A percentile compares a stretch with the other conserved stretches of the same genome.
Conservation (phyloP, 2,888 invertebrate species). For the Timandra comae region DNA sequence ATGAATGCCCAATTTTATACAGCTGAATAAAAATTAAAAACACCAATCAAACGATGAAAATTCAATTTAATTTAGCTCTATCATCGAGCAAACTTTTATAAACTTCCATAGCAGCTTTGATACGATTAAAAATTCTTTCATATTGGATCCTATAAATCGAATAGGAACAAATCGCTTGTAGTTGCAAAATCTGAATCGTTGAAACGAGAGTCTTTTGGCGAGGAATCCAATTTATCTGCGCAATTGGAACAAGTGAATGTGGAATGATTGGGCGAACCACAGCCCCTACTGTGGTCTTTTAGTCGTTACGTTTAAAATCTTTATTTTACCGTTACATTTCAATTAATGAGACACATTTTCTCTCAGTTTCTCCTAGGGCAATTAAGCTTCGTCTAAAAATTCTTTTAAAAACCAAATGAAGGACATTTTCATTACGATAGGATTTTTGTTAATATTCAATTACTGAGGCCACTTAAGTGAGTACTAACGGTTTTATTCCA, state of each 20-base stretch:
- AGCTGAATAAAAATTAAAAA: too few species aligned
- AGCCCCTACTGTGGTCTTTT: conserved; percentile 17
- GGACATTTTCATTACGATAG: too few species aligned
- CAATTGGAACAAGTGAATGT: conserved; percentile 35
- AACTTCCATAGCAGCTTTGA: conserved; percentile 5
- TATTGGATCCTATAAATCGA: conserved; percentile 16
- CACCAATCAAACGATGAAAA: not conserved
- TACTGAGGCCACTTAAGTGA: too few species aligned
- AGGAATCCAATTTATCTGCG: conserved; percentile 38
- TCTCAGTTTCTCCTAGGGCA: too few species aligned
- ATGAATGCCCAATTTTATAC: too few species aligned
- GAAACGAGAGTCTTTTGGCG: conserved; percentile 38
- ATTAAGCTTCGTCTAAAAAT: too few species aligned
- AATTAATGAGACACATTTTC: too few species aligned
- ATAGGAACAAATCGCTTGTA: conserved; percentile 33
- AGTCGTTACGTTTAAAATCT: too few species aligned
- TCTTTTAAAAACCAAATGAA: too few species aligned
- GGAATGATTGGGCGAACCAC: conserved; percentile 33
- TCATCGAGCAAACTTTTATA: not conserved
- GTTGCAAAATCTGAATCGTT: conserved; percentile 39
- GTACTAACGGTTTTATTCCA: too few species aligned
- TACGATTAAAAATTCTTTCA: conserved; percentile 24
- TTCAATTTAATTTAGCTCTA: not conserved
- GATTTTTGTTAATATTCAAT: too few species aligned
- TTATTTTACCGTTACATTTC: too few species aligned